Evolutionary conservation across 2,888 invertebrate genomes (phyloP).

Genomic region (Eumerus sabulonum): DNA sequence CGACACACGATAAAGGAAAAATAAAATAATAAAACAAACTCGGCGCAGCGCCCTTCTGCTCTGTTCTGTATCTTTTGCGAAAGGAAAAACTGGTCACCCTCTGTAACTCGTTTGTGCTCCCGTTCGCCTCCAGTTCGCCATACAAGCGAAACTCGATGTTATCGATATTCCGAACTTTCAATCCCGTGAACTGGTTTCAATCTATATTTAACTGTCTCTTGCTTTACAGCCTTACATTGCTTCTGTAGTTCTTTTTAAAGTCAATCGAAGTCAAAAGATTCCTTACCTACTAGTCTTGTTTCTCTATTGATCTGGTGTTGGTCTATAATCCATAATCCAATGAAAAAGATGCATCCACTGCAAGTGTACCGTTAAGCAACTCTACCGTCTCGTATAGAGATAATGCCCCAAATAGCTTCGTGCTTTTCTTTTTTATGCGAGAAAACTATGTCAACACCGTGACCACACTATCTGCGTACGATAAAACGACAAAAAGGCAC

Average conservation of each 20-base stretch:
- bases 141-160: too few relatives aligned
- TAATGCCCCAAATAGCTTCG: constrained; percentile 34
- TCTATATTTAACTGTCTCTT: constrained; percentile 32
- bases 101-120: constrained; percentile 38
- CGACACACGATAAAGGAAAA: background rate
- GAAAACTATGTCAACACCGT: constrained; percentile 51
- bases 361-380: background rate
- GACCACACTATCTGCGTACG: constrained; percentile 1
- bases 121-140: background rate
- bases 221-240: background rate
- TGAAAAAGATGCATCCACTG: constrained; percentile 1
- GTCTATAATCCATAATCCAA: constrained; percentile 58
- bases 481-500: background rate
- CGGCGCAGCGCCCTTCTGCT: constrained; percentile 14
- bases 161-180: constrained; percentile 23
- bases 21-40: constrained; percentile 1
- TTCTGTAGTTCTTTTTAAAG: constrained; percentile 14
- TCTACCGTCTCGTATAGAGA: background rate
- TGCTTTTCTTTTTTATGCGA: constrained; percentile 13
- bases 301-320: too few relatives aligned
- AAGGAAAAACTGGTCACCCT: constrained; percentile 39
- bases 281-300: background rate
- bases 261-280: constrained; percentile 41
- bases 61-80: background rate
- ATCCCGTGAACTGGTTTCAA: constrained; percentile 53